Base-by-base conservation (phyloP, 2,797 vertebrate genomes). In the Antennarius maculatus region DNA sequence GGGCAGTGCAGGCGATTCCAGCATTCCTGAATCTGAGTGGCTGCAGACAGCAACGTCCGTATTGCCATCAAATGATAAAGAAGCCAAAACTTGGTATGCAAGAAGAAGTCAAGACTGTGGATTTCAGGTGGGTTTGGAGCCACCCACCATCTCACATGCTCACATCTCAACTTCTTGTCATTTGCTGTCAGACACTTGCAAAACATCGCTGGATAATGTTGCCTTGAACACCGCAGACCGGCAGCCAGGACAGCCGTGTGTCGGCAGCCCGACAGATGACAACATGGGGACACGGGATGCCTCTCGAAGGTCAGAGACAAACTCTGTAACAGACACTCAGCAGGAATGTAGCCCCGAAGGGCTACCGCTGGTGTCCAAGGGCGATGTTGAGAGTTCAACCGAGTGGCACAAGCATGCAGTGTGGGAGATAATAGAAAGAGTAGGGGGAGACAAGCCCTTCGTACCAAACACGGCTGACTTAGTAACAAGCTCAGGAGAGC, bases 401-500 rank as follows among this genome's bases (percentile, higher is more conserved):
- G 41, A 76, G 81, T 61, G 79, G 80, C 87, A 80, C 54, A 17
- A 74, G 74, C 64, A 49, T 12, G 60, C 39, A 9, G 51, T 55
- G 42, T 28, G 54, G 76, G 80, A 77, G 68, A 71, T 54, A 73
- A 71, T 60, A 52, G 72, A 59, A 67, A 70, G 66, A 73, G 76
- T 6, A 70, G 82, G 65, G 34, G 57, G 34, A 71, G 74, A 77
- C 48, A 74, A 85, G 76, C 45, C 69, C 58, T 67, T 80, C 54
- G 56, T 46, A 41, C 68, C 12, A 16, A 39, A 66, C 60, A 71
- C 56, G 80, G 86, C 31, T 5, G 31, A 8, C 31, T 83, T 64
- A 7, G 79, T 84, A 86, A 86, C 88, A 84, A 86, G 87, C 90
- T 87, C 83, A 71, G 84, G 82, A 85, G 90, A 89, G 76, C 80